These are phyloP conservation scores for Lateolabrax maculatus DNA, from an alignment of 2,797 vertebrate species.

Conservation along the genomic window DNA sequence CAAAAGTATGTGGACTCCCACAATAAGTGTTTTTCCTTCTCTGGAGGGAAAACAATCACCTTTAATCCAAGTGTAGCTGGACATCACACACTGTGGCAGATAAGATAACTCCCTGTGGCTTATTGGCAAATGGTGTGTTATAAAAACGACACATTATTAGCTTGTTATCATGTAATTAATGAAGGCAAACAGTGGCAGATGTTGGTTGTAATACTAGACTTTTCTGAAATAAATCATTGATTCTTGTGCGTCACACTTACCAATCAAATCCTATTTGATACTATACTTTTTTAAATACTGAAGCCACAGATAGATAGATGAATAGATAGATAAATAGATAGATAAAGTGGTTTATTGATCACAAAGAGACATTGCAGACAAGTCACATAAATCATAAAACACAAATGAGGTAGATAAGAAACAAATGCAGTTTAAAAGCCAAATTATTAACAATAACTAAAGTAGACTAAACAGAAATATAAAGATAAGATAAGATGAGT, in stretches of 20 bases:
- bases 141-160: background rate
- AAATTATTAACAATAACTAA: too few species aligned
- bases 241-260: background rate
- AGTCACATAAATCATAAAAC: too few species aligned
- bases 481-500: too few species aligned
- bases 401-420: background rate
- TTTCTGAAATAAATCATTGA: background rate
- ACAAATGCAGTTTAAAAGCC: too few species aligned
- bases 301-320: background rate
- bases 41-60: background rate
- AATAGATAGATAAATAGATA: background rate
- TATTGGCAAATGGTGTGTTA: background rate
- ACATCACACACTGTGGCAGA: background rate
- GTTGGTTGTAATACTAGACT: background rate
- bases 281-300: background rate
- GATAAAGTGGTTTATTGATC: background rate
- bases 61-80: background rate
- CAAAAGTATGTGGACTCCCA: background rate
- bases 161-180: background rate
- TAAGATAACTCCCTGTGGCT: slow-evolving; percentile 3
- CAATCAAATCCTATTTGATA: too few species aligned
- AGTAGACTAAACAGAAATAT: too few species aligned
- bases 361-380: too few species aligned
- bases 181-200: background rate
- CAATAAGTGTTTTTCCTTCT: background rate